These are phyloP conservation scores for Vespertilio murinus DNA, from an alignment of 2,797 vertebrate species.

Conservation along the genomic window DNA sequence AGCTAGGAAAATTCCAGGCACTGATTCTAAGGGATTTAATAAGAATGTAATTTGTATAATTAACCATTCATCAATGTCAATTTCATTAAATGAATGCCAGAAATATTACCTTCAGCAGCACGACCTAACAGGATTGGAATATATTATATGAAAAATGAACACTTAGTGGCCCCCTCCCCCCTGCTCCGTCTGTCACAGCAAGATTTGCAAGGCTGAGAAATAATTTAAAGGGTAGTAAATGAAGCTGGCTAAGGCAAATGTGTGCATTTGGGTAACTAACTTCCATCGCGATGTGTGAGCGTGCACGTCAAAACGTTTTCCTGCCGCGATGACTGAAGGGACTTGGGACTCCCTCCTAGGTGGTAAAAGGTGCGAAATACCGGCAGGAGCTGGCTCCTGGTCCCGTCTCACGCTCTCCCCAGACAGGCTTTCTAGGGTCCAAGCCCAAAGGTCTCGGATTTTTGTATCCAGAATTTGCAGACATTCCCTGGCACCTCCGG, in stretches of 20 bases:
- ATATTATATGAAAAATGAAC: conserved; percentile 85
- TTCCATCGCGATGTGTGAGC: conserved; percentile 77
- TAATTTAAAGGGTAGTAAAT: conserved; percentile 84
- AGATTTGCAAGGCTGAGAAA: conserved; percentile 83
- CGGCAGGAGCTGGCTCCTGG: neutral
- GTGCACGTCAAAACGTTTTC: conserved; percentile 82
- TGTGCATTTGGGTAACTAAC: conserved; percentile 81
- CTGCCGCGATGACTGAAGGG: conserved; percentile 67
- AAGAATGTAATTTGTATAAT: conserved; percentile 90
- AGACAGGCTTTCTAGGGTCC: neutral
- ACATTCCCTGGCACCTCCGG: neutral
- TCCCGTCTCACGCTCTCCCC: neutral
- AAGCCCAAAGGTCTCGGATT: neutral
- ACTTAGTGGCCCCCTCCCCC: conserved; percentile 71
- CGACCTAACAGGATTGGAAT: conserved; percentile 88
- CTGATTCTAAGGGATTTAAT: conserved; percentile 88
- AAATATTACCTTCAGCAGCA: conserved; percentile 87
- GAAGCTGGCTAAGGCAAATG: conserved; percentile 79
- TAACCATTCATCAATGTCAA: conserved; percentile 90
- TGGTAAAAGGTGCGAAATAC: conserved; percentile 40
- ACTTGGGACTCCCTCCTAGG: conserved; percentile 37
- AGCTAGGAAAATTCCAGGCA: conserved; percentile 85
- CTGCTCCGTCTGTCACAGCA: conserved; percentile 80
- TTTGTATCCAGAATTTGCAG: conserved; percentile 44
- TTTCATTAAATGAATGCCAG: conserved; percentile 89